Percentiles rank a stretch among this genome's conserved stretches.
These are phyloP conservation scores for Xyrichtys novacula DNA, from an alignment of 2,797 vertebrate species.

Conservation along the genomic window DNA sequence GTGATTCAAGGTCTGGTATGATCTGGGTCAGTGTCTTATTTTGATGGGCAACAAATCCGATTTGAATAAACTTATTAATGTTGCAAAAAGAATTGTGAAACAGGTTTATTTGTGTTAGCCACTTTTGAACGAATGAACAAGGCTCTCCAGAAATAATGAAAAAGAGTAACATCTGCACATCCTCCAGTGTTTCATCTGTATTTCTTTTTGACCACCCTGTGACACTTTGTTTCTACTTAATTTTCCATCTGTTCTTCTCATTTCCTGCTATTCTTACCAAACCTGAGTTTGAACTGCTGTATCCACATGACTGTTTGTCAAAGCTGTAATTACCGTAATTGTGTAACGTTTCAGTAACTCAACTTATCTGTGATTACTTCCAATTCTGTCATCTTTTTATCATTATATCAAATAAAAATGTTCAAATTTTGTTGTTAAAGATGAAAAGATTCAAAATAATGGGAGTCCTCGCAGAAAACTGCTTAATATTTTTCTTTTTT, in stretches of 20 bases:
- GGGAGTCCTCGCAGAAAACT: neutral
- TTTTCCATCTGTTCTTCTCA: neutral
- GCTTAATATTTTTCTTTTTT: neutral
- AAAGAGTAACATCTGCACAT: too few species aligned
- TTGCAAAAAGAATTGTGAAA: too few species aligned
- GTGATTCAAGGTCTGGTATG: too few species aligned
- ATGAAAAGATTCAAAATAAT: neutral
- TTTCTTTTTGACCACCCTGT: too few species aligned
- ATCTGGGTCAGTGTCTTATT: neutral
- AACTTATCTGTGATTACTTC: neutral
- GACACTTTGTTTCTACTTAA: neutral
- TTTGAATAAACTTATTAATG: too few species aligned
- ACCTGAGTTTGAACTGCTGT: neutral
- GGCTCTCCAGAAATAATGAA: too few species aligned
- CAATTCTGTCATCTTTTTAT: neutral
- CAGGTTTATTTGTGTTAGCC: too few species aligned
- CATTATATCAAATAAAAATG: neutral
- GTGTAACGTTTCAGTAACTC: neutral
- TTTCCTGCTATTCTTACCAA: neutral
- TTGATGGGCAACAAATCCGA: neutral
- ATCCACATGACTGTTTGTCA: neutral
- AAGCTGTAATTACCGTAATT: neutral
- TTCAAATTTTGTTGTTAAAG: neutral
- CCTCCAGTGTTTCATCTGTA: too few species aligned
- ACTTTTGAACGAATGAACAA: too few species aligned